A percentile compares a stretch with the other conserved stretches of the same genome.
phyloP scores from a whole-genome alignment of 2,113 vertebrate genomes.

The Oncorhynchus clarkii region DNA sequence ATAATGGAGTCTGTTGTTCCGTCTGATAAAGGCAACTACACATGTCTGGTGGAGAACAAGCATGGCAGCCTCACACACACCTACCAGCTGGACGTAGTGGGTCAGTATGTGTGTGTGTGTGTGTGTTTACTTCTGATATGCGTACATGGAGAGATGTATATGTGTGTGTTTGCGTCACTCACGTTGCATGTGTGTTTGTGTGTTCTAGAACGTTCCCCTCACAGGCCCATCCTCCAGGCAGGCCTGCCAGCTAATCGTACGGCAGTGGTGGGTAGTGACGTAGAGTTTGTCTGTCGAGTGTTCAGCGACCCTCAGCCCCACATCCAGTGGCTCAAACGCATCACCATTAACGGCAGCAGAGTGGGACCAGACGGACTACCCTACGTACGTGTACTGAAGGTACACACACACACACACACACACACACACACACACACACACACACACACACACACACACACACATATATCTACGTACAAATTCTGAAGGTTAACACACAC shows the following conservation, averaged over 20 bases:
- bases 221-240: conserved; percentile 88
- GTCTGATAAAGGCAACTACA: conserved; percentile 91
- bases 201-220: conserved; percentile 79
- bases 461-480: background rate
- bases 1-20: conserved; percentile 93
- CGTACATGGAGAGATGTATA: background rate
- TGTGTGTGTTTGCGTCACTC: background rate
- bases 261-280: conserved; percentile 81
- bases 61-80: conserved; percentile 88
- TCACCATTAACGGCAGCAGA: conserved; percentile 85
- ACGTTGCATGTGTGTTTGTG: background rate
- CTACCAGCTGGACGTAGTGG: conserved; percentile 89
- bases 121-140: background rate
- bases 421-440: background rate
- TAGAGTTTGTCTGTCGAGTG: conserved; percentile 89
- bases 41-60: conserved; percentile 88
- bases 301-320: conserved; percentile 91
- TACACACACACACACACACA: conserved; percentile 45
- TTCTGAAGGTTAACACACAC: background rate
- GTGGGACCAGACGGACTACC: conserved; percentile 81
- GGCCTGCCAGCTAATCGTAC: conserved; percentile 90
- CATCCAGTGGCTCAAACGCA: conserved; percentile 93
- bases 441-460: background rate
- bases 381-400: conserved; percentile 87
- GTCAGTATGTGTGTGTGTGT: conserved; percentile 64